A percentile compares a stretch with the other conserved stretches of the same genome.
Evolutionary conservation across 2,888 invertebrate genomes (phyloP).

Genomic region (Hypercompe scribonia): DNA sequence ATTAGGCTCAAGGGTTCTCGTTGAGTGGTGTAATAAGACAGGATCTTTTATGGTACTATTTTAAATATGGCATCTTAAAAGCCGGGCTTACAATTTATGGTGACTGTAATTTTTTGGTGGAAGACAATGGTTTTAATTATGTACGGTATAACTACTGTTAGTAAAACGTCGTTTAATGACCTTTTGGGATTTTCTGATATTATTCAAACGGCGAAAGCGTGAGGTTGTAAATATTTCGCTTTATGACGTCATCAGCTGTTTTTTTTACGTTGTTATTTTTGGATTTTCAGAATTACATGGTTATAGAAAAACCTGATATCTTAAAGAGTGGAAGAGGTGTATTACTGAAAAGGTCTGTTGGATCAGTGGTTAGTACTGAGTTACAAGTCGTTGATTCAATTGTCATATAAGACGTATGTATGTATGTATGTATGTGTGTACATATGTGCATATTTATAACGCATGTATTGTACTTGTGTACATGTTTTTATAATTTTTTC

Average conservation of each 20-base stretch:
- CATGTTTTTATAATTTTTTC: too few species aligned
- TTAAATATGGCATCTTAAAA: constrained; percentile 81
- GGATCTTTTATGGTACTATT: constrained; percentile 80
- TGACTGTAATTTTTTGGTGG: constrained; percentile 75
- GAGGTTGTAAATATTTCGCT: constrained; percentile 40
- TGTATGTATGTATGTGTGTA: too few species aligned
- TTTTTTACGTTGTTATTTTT: not conserved
- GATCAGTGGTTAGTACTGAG: not conserved
- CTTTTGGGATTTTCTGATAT: constrained; percentile 64
- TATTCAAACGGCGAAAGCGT: constrained; percentile 58
- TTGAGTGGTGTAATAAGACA: constrained; percentile 62
- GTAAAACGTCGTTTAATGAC: constrained; percentile 70
- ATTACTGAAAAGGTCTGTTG: not conserved
- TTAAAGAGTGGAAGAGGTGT: not conserved
- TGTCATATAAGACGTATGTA: too few species aligned
- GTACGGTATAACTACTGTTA: constrained; percentile 76
- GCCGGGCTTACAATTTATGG: constrained; percentile 76
- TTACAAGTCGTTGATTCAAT: not conserved
- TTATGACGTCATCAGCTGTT: constrained; percentile 38
- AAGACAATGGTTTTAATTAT: constrained; percentile 85
- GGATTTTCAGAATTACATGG: not conserved
- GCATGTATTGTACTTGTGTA: too few species aligned
- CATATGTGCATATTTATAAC: too few species aligned
- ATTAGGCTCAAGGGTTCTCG: constrained; percentile 22
- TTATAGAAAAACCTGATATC: not conserved